Base-by-base conservation (phyloP, 1,140 invertebrate species). In the Magallana ariakensis region DNA sequence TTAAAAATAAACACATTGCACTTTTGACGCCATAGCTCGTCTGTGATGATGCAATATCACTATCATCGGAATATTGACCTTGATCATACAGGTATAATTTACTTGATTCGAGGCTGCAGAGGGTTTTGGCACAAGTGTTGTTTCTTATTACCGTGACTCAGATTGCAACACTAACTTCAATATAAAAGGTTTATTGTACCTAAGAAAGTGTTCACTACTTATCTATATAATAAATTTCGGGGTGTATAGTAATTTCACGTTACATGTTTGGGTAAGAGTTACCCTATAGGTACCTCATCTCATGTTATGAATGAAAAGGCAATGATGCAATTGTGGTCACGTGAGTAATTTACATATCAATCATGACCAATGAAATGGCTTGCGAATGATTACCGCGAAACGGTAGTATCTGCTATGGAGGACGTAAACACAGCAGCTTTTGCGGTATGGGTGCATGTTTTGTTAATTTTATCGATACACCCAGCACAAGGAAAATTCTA, bases 401-500 rank as follows among this genome's bases (percentile, higher is more conserved):
- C 66, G 33, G 66, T 70, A 70, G 66, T 70, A 70, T 70, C 66
- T 70, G 66, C 66, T 22, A 70, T 70, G 66, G 66, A 70, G n/a
- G 66, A 70, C 66, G 66, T 70, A 70, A 70, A 70, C 66, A 70
- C 22, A 33, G 66, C n/a, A 70, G 66, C 19, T 70, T 26, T 70
- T 26, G 19, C 66, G 33, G 66, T 70, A 70, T 70, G 66, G 66
- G 66, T 88, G 84, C 83, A 84, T 87, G 82, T 87, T 87, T 87
- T 83, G 80, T 87, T 83, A 83, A 83, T 70, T 83, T 60, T 87
- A 58, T 87, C 6, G 16, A 19, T 54, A 53, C 16, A 53, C 15
- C 80, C 55, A 58, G 53, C 75, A 60, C 56, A 86, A 22, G 85
- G 85, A 81, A 86, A 86, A 55, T 26, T 86, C 53, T 81, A 60